Evolutionary conservation across 1,140 invertebrate species (phyloP).

Genomic region (Leptopilina boulardi): DNA sequence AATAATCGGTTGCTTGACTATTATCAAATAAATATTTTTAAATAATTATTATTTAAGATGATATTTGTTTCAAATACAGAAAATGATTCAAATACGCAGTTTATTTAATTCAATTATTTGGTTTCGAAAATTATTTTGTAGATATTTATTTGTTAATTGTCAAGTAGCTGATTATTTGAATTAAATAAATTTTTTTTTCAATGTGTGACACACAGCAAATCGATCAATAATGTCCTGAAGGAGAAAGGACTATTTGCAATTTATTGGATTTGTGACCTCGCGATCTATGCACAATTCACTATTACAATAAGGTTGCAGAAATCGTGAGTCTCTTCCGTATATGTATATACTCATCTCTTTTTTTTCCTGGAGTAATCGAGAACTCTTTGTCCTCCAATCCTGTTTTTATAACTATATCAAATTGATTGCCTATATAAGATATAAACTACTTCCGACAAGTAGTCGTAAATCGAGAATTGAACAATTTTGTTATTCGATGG

Average conservation of each 20-base stretch:
- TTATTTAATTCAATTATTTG: no score
- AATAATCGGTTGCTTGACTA: no score
- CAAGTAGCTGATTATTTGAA: no score
- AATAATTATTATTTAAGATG: no score
- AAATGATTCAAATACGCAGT: no score
- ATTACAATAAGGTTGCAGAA: slow-evolving; percentile 42
- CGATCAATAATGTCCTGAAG: slow-evolving; percentile 28
- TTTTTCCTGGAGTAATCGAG: slow-evolving; percentile 39
- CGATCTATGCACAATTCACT: slow-evolving; percentile 4
- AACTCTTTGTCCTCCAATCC: slow-evolving; percentile 51
- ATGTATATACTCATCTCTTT: slow-evolving; percentile 41
- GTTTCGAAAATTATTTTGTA: no score
- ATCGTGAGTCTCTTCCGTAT: slow-evolving; percentile 49
- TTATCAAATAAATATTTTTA: no score
- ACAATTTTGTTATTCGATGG: no score
- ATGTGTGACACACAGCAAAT: slow-evolving; percentile 10
- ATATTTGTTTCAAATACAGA: no score
- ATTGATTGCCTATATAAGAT: slow-evolving; percentile 50
- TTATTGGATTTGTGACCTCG: slow-evolving; percentile 29
- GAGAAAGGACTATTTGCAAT: slow-evolving; percentile 26
- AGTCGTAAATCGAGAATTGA: not conserved
- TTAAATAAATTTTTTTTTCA: no score
- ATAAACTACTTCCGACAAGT: slow-evolving; percentile 51
- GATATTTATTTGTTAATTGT: no score
- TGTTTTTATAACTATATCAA: slow-evolving; percentile 55